Base-by-base conservation (phyloP, 2,797 vertebrate genomes). In the Alauda arvensis region DNA sequence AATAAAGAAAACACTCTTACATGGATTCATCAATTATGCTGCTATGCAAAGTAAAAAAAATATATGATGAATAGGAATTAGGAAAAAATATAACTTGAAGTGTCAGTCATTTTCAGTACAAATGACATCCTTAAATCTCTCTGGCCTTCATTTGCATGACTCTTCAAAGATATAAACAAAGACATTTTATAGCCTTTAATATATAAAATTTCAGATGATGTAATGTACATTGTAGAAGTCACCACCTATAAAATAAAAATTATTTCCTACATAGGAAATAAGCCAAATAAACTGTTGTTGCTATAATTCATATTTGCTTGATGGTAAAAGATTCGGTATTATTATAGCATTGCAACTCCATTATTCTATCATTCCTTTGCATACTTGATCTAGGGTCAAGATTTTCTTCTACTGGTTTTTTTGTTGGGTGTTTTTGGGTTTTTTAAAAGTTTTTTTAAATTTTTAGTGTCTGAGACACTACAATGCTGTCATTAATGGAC, bases 371-470 rank as follows among this genome's bases (percentile, higher is more conserved):
- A n/a, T 17, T 49, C 16, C 4, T 79, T 87, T 70, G 6, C 16
- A 26, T 31, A 57, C 1, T 10, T 53, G 29, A n/a, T 56, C 21
- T 26, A 70, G 4, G 4, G 5, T 37, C 21, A 67, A 71, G 13
- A 3, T 77, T 80, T 85, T 82, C 14, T 85, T 67, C 37, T 40
- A 24, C 13, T 77, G 34, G 34, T 37, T 37, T 37, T 37, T 14
- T 33, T 7, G 10, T 16, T 51, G 14, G 12, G 3, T 34, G 9
- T 18, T 4, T 42, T 3, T 0, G 1, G 26, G 1, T 18, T 48
- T 42, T 72, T 46, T 25, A 0, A 43, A 2, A 37, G 2, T 21
- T 48, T 43, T 65, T 55, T 26, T 0, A 43, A 71, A 31, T 48
- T 39, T 59, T 72, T 88, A 31, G 1, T 25, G 12, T 76, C 19